phyloP scores from a whole-genome alignment of 2,113 vertebrate genomes.

The Daboia siamensis region DNA sequence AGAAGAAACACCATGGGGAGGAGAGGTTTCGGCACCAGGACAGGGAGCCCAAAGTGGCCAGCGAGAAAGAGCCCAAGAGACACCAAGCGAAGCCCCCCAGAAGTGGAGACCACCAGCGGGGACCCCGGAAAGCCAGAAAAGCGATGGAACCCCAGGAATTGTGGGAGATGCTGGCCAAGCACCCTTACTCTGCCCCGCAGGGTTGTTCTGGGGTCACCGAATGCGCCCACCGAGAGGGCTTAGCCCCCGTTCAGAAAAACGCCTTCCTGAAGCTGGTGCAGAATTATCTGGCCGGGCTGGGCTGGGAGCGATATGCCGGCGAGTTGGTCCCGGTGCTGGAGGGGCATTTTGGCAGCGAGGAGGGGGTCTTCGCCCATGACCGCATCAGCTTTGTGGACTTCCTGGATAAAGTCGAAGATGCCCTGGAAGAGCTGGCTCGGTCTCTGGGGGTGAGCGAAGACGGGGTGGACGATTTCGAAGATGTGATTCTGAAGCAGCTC shows the following conservation, averaged over 20 bases:
- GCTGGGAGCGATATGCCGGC: conserved; percentile 50
- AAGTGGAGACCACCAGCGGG: conserved; percentile 25
- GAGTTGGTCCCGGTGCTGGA: conserved; percentile 58
- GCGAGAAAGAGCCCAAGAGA: not conserved
- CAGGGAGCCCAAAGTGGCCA: not conserved
- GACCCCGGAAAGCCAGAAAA: conserved; percentile 35
- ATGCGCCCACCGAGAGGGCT: conserved; percentile 80
- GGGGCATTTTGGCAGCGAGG: conserved; percentile 72
- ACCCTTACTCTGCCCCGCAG: conserved; percentile 59
- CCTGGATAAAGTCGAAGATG: conserved; percentile 82
- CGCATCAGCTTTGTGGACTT: conserved; percentile 82
- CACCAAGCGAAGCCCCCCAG: not conserved
- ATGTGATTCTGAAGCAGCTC: conserved; percentile 61
- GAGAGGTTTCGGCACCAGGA: accelerated
- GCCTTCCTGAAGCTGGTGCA: conserved; percentile 76
- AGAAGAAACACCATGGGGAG: not conserved
- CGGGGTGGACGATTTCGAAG: conserved; percentile 81
- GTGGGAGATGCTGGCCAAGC: conserved; percentile 60
- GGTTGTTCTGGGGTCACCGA: conserved; percentile 68
- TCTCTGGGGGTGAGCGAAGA: conserved; percentile 68
- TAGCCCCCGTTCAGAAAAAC: conserved; percentile 69
- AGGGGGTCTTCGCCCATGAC: conserved; percentile 78
- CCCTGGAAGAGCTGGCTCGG: conserved; percentile 83
- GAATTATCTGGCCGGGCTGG: conserved; percentile 69
- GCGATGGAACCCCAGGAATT: conserved; percentile 51